Evolutionary conservation across 2,888 invertebrate genomes (phyloP).

Genomic region (Lasioglossum marginatum): DNA sequence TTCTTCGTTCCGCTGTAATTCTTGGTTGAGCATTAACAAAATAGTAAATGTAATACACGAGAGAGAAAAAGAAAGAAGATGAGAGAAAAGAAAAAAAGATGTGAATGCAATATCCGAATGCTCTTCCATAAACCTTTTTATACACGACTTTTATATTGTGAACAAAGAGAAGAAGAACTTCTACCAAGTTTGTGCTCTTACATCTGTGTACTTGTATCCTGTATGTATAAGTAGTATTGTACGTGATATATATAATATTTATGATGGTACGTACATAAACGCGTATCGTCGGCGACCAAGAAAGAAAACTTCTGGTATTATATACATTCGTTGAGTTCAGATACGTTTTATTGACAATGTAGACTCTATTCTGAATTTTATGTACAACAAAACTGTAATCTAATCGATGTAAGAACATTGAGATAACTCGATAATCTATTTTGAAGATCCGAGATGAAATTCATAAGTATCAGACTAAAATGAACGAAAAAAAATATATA

Average conservation of each 20-base stretch:
- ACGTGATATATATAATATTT: conserved; percentile 52
- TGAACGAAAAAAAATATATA: conserved; percentile 7
- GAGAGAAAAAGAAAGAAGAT: background rate
- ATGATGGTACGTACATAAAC: conserved; percentile 40
- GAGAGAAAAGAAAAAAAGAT: conserved; percentile 24
- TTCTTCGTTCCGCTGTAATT: conserved; percentile 28
- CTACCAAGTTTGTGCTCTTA: conserved; percentile 66
- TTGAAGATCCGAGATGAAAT: conserved; percentile 32
- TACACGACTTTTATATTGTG: conserved; percentile 58
- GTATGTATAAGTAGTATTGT: conserved; percentile 63
- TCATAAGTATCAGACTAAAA: conserved; percentile 15
- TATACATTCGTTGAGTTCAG: conserved; percentile 65
- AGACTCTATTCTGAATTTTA: conserved; percentile 73
- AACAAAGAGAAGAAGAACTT: conserved; percentile 41
- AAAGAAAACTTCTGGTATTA: conserved; percentile 66
- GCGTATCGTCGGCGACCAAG: conserved; percentile 66
- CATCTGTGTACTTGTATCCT: conserved; percentile 65
- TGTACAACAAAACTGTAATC: conserved; percentile 66
- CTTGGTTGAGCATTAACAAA: conserved; percentile 57
- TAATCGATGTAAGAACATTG: conserved; percentile 57
- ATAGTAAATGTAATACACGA: conserved; percentile 25
- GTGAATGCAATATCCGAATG: conserved; percentile 59
- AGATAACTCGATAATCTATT: conserved; percentile 59
- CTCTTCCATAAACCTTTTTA: conserved; percentile 67
- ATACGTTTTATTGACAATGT: conserved; percentile 67